phyloP scores from a whole-genome alignment of 2,888 invertebrate genomes.

The Melitaea athalia region DNA sequence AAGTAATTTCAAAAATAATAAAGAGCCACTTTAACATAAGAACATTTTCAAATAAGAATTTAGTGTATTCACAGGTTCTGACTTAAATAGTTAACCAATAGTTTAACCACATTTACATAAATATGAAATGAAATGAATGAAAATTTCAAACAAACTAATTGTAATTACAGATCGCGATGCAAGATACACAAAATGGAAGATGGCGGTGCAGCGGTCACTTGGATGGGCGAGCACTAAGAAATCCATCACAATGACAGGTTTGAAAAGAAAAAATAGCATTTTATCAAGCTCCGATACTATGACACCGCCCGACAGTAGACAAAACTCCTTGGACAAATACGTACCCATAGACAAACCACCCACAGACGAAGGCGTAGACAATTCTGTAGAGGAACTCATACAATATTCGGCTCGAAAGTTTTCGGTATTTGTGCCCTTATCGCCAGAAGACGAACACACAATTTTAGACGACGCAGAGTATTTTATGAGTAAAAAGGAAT shows the following conservation, averaged over 20 bases:
- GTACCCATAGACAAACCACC: slow-evolving; percentile 9
- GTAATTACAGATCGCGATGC: slow-evolving; percentile 86
- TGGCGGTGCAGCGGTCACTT: slow-evolving; percentile 95
- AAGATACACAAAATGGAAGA: slow-evolving; percentile 96
- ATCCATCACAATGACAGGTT: slow-evolving; percentile 90
- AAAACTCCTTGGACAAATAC: slow-evolving; percentile 49
- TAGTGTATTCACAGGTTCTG: too few species aligned
- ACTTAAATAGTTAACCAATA: too few species aligned
- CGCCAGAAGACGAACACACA: slow-evolving; percentile 56
- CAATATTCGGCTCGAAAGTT: slow-evolving; percentile 69
- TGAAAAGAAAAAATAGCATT: slow-evolving; percentile 70
- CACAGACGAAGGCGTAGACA: slow-evolving; percentile 47
- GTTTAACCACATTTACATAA: neutral
- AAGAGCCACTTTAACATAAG: too few species aligned
- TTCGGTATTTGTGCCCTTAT: slow-evolving; percentile 58
- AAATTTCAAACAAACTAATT: neutral
- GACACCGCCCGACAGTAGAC: slow-evolving; percentile 51
- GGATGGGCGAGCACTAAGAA: slow-evolving; percentile 92
- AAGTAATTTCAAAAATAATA: too few species aligned
- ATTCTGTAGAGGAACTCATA: slow-evolving; percentile 61
- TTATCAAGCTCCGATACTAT: slow-evolving; percentile 50
- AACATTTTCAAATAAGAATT: too few species aligned
- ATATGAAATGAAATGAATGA: neutral
- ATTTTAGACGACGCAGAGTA: slow-evolving; percentile 71
- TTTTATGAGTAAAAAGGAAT: slow-evolving; percentile 70